Percentiles rank a stretch among this genome's conserved stretches.
Evolutionary conservation across 1,140 invertebrate genomes (phyloP).

Genomic region (Rhizoglyphus robini): DNA sequence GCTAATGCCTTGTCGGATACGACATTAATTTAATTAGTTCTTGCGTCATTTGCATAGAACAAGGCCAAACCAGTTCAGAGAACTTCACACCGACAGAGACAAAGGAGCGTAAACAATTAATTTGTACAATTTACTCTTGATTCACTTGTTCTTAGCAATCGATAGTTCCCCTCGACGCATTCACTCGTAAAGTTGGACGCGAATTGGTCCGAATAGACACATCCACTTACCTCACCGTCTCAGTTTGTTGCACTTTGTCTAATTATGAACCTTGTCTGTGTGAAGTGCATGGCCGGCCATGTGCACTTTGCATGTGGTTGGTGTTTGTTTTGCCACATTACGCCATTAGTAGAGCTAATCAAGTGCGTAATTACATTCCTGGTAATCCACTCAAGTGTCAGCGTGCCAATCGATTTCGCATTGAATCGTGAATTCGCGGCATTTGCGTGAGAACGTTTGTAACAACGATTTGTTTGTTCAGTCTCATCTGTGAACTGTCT

Average conservation of each 20-base stretch:
- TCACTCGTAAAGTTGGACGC: neutral
- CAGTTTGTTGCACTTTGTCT: neutral
- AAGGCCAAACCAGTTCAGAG: neutral
- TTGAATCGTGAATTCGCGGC: neutral
- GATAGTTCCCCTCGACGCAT: neutral
- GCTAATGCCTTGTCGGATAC: slow-evolving; percentile 1
- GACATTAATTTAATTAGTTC: slow-evolving; percentile 9
- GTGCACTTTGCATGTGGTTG: neutral
- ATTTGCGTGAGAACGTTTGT: slow-evolving; percentile 12
- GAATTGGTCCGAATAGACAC: slow-evolving; percentile 3
- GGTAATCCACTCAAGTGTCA: neutral
- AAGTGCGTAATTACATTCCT: neutral
- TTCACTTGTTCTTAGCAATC: neutral
- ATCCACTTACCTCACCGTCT: neutral
- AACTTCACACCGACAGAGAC: neutral
- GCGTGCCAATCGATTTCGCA: neutral
- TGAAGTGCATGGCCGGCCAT: neutral
- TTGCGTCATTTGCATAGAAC: neutral
- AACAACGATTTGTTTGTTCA: neutral
- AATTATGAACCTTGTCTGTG: neutral
- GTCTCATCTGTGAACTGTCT: neutral
- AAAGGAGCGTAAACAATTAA: neutral
- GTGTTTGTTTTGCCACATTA: neutral
- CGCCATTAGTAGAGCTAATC: neutral
- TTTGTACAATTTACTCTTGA: neutral